Evolutionary conservation across 1,140 invertebrate species (phyloP).

Genomic region (Drosophila saltans): DNA sequence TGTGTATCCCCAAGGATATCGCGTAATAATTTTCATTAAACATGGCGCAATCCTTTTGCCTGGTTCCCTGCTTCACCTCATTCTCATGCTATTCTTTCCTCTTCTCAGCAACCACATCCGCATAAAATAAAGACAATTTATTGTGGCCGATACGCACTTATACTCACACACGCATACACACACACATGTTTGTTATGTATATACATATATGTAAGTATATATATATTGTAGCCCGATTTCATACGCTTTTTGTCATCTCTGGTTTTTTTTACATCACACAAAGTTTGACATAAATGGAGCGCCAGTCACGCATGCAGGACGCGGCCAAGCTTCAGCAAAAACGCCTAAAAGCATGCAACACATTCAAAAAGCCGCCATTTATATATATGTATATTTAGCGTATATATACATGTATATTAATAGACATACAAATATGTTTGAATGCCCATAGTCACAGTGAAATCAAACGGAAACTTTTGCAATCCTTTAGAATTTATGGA

Average conservation of each 20-base stretch:
- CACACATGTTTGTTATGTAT: slow-evolving; percentile 13
- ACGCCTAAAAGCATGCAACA: slow-evolving; percentile 47
- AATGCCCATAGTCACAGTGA: neutral
- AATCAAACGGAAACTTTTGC: neutral
- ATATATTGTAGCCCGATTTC: slow-evolving; percentile 39
- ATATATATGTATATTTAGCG: neutral
- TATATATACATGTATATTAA: neutral
- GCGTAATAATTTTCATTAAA: slow-evolving; percentile 76
- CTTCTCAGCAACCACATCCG: slow-evolving; percentile 49
- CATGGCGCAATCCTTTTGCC: slow-evolving; percentile 61
- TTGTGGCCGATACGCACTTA: slow-evolving; percentile 68
- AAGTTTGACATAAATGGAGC: slow-evolving; percentile 73
- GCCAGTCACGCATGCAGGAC: slow-evolving; percentile 59
- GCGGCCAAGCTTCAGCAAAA: slow-evolving; percentile 28
- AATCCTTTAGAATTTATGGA: neutral
- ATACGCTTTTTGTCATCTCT: slow-evolving; percentile 54
- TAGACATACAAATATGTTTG: slow-evolving; percentile 4
- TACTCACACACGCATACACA: slow-evolving; percentile 35
- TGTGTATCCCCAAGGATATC: slow-evolving; percentile 66
- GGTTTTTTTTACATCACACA: slow-evolving; percentile 60
- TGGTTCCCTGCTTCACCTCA: slow-evolving; percentile 20
- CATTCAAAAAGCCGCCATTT: slow-evolving; percentile 32
- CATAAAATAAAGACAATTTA: slow-evolving; percentile 75
- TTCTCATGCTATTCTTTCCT: neutral
- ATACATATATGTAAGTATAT: slow-evolving; percentile 31